Base-by-base conservation (phyloP, 2,888 invertebrate species). In the Coleophora flavipennella region DNA sequence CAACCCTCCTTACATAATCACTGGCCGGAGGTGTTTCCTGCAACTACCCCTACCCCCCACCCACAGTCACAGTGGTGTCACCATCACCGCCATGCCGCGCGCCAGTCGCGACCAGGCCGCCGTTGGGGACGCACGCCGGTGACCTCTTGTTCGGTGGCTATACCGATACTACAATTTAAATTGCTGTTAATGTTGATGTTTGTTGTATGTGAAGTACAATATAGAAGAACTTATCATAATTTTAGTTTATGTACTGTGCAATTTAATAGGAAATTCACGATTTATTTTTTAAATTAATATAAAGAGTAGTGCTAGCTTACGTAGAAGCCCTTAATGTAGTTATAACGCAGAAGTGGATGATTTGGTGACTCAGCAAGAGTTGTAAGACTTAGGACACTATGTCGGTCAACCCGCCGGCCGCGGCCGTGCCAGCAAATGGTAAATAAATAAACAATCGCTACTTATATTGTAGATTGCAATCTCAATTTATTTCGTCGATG, bases 1-100 rank as follows among this genome's bases (percentile, higher is more conserved):
- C 29, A 29, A 29, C 29, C 29, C 79, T 64, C 64, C 66, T 72
- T 79, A 77, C 64, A 66, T 79, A 80, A 79, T 78, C 72, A 69
- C 73, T 63, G 73, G 70, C 64, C 50, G 75, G 79, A 76, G 79
- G 78, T 20, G 3, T 6, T 20, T 20, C 20, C 20, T 20, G 20
- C 20, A 20, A 6, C 20, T 20, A 20, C 66, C 69, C 64, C 59
- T 55, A 55, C 55, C 56, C 48, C 49, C 50, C 57, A 57, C 50
- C 51, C 46, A 27, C 35, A 31, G 28, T 39, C 42, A 40, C 43
- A n/a, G n/a, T n/a, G n/a, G n/a, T n/a, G n/a, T n/a, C 56, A 43
- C 52, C 48, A 50, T 48, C 46, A 45, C 36, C 50, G 48, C 46
- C 45, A 31, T 43, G 14, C 26, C 31, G 11, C 8, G 36, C 54